These are phyloP conservation scores for Scatophagus argus DNA, from an alignment of 2,113 vertebrate species.

Conservation along the genomic window DNA sequence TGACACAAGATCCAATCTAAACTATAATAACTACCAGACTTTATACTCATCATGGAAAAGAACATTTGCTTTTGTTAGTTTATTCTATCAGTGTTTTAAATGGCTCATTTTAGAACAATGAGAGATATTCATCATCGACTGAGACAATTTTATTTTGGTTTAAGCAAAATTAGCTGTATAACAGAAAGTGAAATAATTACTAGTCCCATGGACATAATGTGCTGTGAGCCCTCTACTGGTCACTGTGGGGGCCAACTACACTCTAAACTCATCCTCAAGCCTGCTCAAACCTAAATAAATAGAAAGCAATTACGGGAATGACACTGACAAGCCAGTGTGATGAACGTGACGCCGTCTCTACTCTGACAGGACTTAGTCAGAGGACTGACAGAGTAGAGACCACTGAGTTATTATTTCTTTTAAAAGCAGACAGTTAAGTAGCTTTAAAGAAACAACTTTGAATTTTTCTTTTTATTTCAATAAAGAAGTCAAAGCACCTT, in stretches of 20 bases:
- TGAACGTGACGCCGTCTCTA: not conserved
- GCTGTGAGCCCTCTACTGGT: conserved; percentile 75
- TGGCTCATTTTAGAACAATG: not conserved
- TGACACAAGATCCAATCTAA: conserved; percentile 18
- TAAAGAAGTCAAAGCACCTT: not conserved
- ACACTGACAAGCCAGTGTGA: not conserved
- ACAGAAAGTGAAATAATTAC: not conserved
- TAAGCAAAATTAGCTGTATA: not conserved
- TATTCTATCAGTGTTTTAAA: conserved; percentile 4
- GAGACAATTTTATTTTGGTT: not conserved
- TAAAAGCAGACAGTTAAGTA: not conserved
- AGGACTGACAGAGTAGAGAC: not conserved
- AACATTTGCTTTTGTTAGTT: not conserved
- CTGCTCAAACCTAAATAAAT: conserved; percentile 10
- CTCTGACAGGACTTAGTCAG: not conserved
- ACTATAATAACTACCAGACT: conserved; percentile 5
- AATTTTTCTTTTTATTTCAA: not conserved
- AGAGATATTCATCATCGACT: not conserved
- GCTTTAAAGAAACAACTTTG: not conserved
- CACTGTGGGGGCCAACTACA: not conserved
- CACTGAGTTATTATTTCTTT: not conserved
- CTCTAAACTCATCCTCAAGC: not conserved
- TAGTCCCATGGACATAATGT: not conserved
- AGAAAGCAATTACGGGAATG: not conserved
- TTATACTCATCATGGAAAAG: not conserved